phyloP scores from a whole-genome alignment of 2,113 vertebrate species.

The Gorsachius goisagi region DNA sequence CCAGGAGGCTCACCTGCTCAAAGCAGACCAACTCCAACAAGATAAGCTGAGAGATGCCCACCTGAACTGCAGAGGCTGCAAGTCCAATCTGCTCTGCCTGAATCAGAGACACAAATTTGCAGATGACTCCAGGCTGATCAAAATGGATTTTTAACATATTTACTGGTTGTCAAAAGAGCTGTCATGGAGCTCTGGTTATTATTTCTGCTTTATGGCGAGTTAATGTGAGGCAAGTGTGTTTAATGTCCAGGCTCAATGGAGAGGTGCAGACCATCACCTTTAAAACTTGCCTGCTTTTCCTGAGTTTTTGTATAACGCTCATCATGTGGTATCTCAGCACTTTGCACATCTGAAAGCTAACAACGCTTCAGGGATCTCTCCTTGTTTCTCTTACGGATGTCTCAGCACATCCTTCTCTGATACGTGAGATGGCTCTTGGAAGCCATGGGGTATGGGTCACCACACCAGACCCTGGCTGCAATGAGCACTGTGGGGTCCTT shows the following conservation, averaged over 20 bases:
- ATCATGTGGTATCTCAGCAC: neutral
- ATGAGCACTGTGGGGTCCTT: neutral
- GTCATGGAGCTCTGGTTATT: neutral
- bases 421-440: neutral
- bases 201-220: neutral
- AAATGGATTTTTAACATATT: neutral
- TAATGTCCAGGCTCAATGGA: neutral
- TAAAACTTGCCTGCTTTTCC: neutral
- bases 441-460: neutral
- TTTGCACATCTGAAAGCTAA: neutral
- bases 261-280: neutral
- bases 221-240: neutral
- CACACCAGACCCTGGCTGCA: neutral
- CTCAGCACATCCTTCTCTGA: neutral
- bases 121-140: neutral
- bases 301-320: neutral
- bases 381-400: neutral
- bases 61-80: neutral
- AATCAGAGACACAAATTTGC: neutral
- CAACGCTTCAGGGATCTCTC: neutral
- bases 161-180: neutral
- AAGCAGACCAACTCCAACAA: neutral
- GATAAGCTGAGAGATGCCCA: neutral
- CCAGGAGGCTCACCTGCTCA: neutral
- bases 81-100: neutral